Evolutionary conservation across 2,888 invertebrate genomes (phyloP), one percentile per base, ranked within the genome.

Genomic region (Dexiosoma caninum): DNA sequence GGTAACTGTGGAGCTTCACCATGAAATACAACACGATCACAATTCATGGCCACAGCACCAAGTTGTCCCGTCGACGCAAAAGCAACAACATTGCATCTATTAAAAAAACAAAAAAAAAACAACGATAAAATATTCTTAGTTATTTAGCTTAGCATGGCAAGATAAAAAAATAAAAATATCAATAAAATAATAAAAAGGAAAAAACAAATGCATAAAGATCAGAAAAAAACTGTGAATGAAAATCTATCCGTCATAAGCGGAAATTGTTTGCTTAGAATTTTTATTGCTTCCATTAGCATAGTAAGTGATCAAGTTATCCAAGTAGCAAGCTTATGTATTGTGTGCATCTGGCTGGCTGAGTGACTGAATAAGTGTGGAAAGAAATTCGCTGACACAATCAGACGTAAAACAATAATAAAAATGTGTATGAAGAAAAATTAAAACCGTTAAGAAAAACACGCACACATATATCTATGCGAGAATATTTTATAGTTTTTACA

Each of bases 11-110:
- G 94, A 83, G 94, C 94, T 87, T 97, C 96, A 5, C 94, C 93
- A 27, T 94, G 92, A 86, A 97, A 96, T 30, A 96, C 95, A 23
- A 96, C 94, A 8, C 93, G 91, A 91, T 97, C 96, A 88, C 97
- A 97, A 89, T 97, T 93, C 92, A 96, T 93, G 84, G 93, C 91
- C 83, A 96, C 93, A 70, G 93, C 90, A 55, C 89, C 89, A 42
- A 90, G 88, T 72, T 91, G 90, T 82, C 92, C 92, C 51, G 91
- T 90, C 23, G 92, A 91, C 14, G 91, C 91, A 83, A 89, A 90
- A 69, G 92, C 87, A 84, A 91, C 90, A 76, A 90, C 88, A 86
- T 90, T 89, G 86, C 93, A 93, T 78, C 93, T 93, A 83, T 84
- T 64, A 37, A 64, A 60, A 40, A 53, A 27, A 6, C 6, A 21